Base-by-base conservation (phyloP, 2,797 vertebrate species). In the Phaenicophaeus curvirostris region DNA sequence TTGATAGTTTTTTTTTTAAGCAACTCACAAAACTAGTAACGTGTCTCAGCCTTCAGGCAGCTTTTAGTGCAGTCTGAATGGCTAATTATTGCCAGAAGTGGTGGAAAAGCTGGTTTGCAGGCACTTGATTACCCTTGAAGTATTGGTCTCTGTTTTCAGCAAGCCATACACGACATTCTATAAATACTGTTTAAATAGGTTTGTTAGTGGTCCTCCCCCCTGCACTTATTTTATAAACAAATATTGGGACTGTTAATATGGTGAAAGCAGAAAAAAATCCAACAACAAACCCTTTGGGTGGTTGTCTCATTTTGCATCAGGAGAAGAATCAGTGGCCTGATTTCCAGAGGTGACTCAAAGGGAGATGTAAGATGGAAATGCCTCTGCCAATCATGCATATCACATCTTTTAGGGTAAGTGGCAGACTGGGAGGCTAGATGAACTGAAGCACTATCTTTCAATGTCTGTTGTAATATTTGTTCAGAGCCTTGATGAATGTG, bases 51-150 rank as follows among this genome's bases (percentile, higher is more conserved):
- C 72, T 80, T 53, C 54, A 67, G 93, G 94, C 88, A 89, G 81
- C 44, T 66, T 48, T 87, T 77, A 84, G 90, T 82, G 59, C 63
- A 67, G 77, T 79, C 78, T 79, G 87, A 89, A 94, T 94, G 80
- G 83, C 78, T 96, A 93, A 95, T 93, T 84, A 95, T 42, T 94
- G 89, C 95, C 96, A 95, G 94, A 61, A 90, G 51, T 84, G 63
- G 51, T 86, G 84, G 93, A 87, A 96, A 91, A 89, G 67, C 84
- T 94, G 92, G 57, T 90, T 57, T 96, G 90, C 80, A 91, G 78
- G 50, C 71, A 19, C 58, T 94, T 72, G 77, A 81, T 87, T 94
- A 87, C 57, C 46, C 75, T 74, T 35, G 44, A 93, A 94, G 51
- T 61, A 84, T 50, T 11, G 3, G 19, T 73, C 82, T 94, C 73